phyloP scores from a whole-genome alignment of 2,113 vertebrate genomes.

The Anseranas semipalmata region DNA sequence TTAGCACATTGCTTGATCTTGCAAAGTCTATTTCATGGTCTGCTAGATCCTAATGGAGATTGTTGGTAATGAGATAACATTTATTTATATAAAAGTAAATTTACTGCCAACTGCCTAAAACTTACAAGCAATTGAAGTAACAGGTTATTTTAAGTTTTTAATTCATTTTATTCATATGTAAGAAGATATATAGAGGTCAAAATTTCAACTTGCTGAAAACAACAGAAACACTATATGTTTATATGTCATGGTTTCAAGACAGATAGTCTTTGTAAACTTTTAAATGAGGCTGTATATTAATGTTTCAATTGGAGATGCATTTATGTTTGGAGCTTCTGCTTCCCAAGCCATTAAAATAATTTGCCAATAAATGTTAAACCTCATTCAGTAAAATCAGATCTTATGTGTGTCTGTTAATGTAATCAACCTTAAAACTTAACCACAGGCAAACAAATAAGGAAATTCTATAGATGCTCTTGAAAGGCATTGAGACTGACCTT shows the following conservation, averaged over 20 bases:
- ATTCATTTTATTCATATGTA: constrained; percentile 10
- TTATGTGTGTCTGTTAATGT: not conserved
- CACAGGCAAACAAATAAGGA: not conserved
- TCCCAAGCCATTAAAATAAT: constrained; percentile 25
- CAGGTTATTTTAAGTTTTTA: constrained; percentile 22
- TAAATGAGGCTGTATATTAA: not conserved
- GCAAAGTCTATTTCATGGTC: constrained; percentile 84
- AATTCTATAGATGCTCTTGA: not conserved
- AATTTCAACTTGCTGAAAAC: not conserved
- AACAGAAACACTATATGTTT: not conserved
- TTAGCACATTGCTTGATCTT: constrained; percentile 78
- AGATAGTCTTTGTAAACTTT: not conserved
- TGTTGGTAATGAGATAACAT: constrained; percentile 80
- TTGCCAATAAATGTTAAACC: constrained; percentile 36
- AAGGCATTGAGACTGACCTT: constrained; percentile 64
- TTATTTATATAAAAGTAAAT: constrained; percentile 82
- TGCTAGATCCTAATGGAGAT: constrained; percentile 79
- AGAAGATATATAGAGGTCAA: constrained; percentile 7
- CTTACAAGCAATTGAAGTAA: constrained; percentile 55
- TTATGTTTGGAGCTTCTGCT: constrained; percentile 18
- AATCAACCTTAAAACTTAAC: constrained; percentile 17
- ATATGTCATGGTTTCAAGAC: not conserved
- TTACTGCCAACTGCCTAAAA: constrained; percentile 69
- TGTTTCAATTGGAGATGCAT: not conserved
- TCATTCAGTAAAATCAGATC: constrained; percentile 41